phyloP scores from a whole-genome alignment of 2,797 vertebrate species.

The Mormyrus proboscirostris region DNA sequence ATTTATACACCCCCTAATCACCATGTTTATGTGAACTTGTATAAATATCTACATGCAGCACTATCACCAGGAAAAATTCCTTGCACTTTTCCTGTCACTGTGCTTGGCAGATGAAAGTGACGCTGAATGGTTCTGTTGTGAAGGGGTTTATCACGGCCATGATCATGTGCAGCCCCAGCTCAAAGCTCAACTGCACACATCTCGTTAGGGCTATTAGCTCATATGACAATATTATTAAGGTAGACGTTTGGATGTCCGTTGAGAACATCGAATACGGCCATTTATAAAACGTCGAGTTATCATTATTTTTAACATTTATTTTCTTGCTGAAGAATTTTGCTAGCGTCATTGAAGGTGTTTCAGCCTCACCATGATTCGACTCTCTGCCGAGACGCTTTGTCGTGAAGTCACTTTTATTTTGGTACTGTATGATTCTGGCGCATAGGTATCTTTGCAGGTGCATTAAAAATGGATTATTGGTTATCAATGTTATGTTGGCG shows the following conservation, averaged over 20 bases:
- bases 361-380: neutral
- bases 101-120: neutral
- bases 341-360: neutral
- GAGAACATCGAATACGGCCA: neutral
- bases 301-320: neutral
- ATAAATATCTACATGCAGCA: neutral
- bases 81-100: neutral
- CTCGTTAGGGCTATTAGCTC: neutral
- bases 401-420: neutral
- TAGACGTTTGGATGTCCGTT: neutral
- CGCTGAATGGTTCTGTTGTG: neutral
- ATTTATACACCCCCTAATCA: neutral
- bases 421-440: neutral
- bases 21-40: slow-evolving; percentile 1
- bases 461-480: neutral
- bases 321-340: neutral
- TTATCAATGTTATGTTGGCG: neutral
- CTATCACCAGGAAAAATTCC: neutral
- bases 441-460: neutral
- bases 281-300: neutral
- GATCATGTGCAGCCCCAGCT: neutral
- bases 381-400: neutral
- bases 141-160: neutral
- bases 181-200: neutral
- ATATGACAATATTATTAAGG: neutral